A percentile compares a stretch with the other conserved stretches of the same genome.
Evolutionary conservation across 2,797 vertebrate genomes (phyloP).

Genomic region (Anguilla pacifica): DNA sequence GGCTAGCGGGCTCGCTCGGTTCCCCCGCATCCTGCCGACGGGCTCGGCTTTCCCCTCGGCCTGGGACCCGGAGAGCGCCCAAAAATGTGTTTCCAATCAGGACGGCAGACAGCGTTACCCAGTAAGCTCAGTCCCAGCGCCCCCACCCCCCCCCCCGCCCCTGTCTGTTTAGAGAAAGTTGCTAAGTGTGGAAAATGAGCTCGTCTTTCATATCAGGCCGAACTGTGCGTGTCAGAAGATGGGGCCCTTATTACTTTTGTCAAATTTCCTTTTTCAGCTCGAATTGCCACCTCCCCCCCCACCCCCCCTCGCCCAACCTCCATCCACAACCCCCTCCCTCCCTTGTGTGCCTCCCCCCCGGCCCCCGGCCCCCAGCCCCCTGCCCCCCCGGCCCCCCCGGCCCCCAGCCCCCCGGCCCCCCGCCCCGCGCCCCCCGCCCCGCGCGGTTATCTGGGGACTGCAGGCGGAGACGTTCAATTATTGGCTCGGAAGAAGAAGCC

Average conservation of each 20-base stretch:
- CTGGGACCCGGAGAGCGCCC: conserved; percentile 71
- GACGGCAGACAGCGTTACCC: conserved; percentile 73
- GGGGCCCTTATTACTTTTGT: conserved; percentile 54
- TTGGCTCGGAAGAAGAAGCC: not conserved
- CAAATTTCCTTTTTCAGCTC: conserved; percentile 42
- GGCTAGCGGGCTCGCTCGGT: conserved; percentile 85
- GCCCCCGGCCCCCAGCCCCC: not conserved
- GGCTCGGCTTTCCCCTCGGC: conserved; percentile 67
- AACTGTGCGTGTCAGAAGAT: conserved; percentile 54
- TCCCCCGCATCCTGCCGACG: conserved; percentile 84
- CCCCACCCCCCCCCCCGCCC: too few species aligned
- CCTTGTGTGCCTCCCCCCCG: not conserved
- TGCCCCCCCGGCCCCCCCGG: not conserved
- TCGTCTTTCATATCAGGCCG: conserved; percentile 53
- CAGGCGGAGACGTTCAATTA: not conserved
- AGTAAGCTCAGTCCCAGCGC: conserved; percentile 68
- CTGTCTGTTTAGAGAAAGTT: conserved; percentile 50
- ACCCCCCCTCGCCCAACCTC: too few species aligned
- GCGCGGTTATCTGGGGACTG: not conserved
- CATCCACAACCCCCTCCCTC: not conserved
- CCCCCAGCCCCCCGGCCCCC: too few species aligned
- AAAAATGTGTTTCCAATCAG: conserved; percentile 87
- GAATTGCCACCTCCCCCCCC: not conserved
- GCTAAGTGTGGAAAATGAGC: conserved; percentile 62
- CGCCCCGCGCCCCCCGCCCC: not conserved